Evolutionary conservation across 2,888 invertebrate species (phyloP), one percentile per base, ranked within the genome.

Genomic region (Dione juno): DNA sequence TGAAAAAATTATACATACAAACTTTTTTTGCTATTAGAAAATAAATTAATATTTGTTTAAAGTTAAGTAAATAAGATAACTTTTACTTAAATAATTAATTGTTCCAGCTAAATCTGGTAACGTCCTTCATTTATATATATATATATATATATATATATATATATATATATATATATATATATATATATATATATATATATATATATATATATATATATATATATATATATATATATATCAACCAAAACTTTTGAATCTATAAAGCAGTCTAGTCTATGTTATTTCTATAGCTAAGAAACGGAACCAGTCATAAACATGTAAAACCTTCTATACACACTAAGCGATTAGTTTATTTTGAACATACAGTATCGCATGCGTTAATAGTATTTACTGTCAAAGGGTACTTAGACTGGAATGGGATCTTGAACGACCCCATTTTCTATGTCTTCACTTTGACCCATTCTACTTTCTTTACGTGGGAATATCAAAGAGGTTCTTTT

Each of bases 401-500:
- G 75, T 75, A 74, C 76, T 76, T 75, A 72, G 64, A 67, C 53
- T 19, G 70, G 67, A 75, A 77, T 72, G 70, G 71, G 69, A 69
- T 75, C 73, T 75, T 70, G 72, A 74, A 70, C 70, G 72, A 71
- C 73, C 76, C 71, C 59, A 72, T 75, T 76, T 74, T 77, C 75
- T 74, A 48, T 70, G 77, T 76, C 72, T 77, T 80, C 74, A 73
- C 80, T 80, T 80, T 79, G 76, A 79, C 76, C 78, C 77, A 80
- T 73, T 82, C 80, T 74, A 78, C 78, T 79, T 78, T 79, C 79
- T 79, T 76, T 80, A 81, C 75, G 75, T 64, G 74, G 58, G 82
- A 83, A 86, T 85, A 83, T 82, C 80, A 82, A 85, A 84, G 79
- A 82, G 82, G 81, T 84, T 82, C 82, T 82, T 86, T 85, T 83